phyloP scores from a whole-genome alignment of 2,888 invertebrate genomes.

The Oligia fasciuncula region DNA sequence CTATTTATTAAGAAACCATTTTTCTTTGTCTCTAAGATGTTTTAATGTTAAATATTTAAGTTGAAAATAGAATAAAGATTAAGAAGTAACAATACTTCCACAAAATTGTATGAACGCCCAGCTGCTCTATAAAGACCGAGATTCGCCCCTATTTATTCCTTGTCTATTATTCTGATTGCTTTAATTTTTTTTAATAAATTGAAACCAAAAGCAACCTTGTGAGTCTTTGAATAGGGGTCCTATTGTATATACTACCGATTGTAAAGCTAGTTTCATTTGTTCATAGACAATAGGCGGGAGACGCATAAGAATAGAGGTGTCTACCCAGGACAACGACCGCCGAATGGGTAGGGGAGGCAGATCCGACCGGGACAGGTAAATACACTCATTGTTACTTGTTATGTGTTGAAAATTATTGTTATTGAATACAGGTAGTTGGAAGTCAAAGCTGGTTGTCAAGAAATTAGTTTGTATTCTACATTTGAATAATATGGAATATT shows the following conservation, averaged over 20 bases:
- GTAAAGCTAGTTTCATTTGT: slow-evolving; percentile 62
- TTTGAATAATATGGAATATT: slow-evolving; percentile 5
- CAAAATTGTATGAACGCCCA: not conserved
- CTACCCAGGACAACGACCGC: slow-evolving; percentile 93
- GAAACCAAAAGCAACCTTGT: slow-evolving; percentile 23
- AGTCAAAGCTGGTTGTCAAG: slow-evolving; percentile 10
- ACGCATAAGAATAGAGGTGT: slow-evolving; percentile 94
- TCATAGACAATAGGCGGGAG: slow-evolving; percentile 93
- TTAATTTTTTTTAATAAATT: slow-evolving; percentile 8
- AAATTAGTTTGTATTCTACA: slow-evolving; percentile 9
- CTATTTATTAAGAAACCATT: not conserved
- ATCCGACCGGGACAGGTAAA: slow-evolving; percentile 85
- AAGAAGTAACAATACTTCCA: slow-evolving; percentile 6
- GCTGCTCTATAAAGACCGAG: slow-evolving; percentile 5
- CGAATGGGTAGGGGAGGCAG: slow-evolving; percentile 91
- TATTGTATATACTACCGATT: slow-evolving; percentile 50
- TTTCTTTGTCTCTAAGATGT: not conserved
- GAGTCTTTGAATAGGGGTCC: slow-evolving; percentile 33
- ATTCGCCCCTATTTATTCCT: not conserved
- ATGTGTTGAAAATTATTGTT: slow-evolving; percentile 32
- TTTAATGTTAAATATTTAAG: not conserved
- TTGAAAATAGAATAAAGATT: not conserved
- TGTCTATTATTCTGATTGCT: slow-evolving; percentile 17
- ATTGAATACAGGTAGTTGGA: slow-evolving; percentile 17
- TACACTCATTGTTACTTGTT: slow-evolving; percentile 32